phyloP scores from a whole-genome alignment of 2,888 invertebrate species.

The Crepidodera aurea region DNA sequence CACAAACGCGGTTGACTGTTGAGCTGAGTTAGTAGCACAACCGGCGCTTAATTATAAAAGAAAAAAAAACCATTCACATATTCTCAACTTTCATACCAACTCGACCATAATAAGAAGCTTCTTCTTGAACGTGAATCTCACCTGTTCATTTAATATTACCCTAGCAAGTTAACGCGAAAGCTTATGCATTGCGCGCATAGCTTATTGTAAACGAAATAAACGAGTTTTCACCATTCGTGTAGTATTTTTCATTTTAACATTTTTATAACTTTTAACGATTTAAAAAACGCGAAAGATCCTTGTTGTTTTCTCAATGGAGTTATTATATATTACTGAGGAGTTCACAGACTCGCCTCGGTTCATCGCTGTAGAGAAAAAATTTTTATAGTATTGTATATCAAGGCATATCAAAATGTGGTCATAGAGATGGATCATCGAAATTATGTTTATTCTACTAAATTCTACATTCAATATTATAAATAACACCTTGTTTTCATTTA shows the following conservation, averaged over 20 bases:
- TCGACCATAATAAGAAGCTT: constrained; percentile 22
- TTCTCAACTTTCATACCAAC: not conserved
- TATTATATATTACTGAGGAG: constrained; percentile 58
- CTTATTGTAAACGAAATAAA: constrained; percentile 48
- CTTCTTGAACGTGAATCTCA: constrained; percentile 54
- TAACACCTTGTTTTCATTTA: too few relatives aligned
- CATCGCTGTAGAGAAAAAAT: constrained; percentile 61
- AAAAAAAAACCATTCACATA: not conserved
- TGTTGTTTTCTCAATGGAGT: constrained; percentile 51
- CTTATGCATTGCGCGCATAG: constrained; percentile 63
- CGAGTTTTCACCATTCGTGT: constrained; percentile 23
- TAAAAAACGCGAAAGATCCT: constrained; percentile 50
- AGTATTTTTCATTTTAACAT: constrained; percentile 17
- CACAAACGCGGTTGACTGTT: too few relatives aligned
- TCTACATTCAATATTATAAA: not conserved
- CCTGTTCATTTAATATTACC: constrained; percentile 56
- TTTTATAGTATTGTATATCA: constrained; percentile 51
- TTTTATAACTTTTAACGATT: constrained; percentile 41
- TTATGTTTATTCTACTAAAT: not conserved
- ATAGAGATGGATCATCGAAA: not conserved
- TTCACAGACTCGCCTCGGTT: constrained; percentile 56
- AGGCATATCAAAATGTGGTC: not conserved
- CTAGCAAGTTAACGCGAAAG: constrained; percentile 60
- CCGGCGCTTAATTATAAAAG: too few relatives aligned
- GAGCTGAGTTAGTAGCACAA: too few relatives aligned